phyloP scores from a whole-genome alignment of 2,888 invertebrate genomes.

The Ganaspis brasiliensis region DNA sequence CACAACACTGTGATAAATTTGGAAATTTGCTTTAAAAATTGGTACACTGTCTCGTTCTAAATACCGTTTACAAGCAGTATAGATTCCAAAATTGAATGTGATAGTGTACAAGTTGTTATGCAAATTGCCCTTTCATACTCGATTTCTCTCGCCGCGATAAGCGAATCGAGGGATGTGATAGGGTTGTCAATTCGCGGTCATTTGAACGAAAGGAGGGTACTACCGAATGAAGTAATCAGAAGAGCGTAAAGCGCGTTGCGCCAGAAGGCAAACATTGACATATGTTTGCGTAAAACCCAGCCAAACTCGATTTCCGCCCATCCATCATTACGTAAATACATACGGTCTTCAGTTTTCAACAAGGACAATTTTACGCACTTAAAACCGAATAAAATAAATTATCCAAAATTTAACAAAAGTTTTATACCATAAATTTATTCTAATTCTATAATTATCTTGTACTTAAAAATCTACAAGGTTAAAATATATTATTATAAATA shows the following conservation, averaged over 20 bases:
- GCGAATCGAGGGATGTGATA: conserved; percentile 28
- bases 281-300: conserved; percentile 74
- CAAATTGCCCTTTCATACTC: conserved; percentile 29
- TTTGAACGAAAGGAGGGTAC: conserved; percentile 52
- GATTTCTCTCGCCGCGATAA: conserved; percentile 36
- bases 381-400: neutral
- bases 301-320: conserved; percentile 26
- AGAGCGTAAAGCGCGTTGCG: conserved; percentile 75
- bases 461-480: too few species aligned
- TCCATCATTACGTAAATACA: conserved; percentile 7
- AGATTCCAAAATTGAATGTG: conserved; percentile 6
- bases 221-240: conserved; percentile 67
- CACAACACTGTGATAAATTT: too few species aligned
- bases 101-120: conserved; percentile 23
- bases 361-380: conserved; percentile 46
- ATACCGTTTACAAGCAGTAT: too few species aligned
- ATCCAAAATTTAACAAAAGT: too few species aligned
- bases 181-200: conserved; percentile 40
- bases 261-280: conserved; percentile 78
- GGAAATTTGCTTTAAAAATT: too few species aligned
- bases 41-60: too few species aligned
- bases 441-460: too few species aligned
- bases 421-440: too few species aligned
- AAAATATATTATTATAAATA: too few species aligned
- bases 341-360: conserved; percentile 31